phyloP scores from a whole-genome alignment of 2,888 invertebrate genomes.

The Plebejus argus region DNA sequence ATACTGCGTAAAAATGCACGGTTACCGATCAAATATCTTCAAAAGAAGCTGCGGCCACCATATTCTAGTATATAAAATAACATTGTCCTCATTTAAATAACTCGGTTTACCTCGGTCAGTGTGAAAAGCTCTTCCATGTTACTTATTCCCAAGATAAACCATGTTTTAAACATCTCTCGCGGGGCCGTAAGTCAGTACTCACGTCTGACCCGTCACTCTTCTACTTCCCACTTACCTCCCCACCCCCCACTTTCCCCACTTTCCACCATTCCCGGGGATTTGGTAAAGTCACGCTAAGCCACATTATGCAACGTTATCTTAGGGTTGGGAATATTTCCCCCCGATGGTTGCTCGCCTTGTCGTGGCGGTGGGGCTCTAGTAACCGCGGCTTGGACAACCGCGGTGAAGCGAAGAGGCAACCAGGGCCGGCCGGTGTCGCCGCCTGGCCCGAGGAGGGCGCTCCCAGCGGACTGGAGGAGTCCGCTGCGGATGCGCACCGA shows the following conservation, averaged over 20 bases:
- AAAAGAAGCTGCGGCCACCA: neutral
- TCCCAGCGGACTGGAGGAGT: no score
- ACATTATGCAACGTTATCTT: constrained; percentile 6
- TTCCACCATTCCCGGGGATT: neutral
- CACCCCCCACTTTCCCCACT: neutral
- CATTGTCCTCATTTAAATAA: neutral
- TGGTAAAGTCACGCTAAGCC: neutral
- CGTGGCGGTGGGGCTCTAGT: no score
- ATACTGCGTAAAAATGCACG: neutral
- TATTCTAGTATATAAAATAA: neutral
- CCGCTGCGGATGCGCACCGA: no score
- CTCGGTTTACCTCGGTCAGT: neutral
- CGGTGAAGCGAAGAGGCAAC: no score
- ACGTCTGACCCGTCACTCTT: constrained; percentile 12
- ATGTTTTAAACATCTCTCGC: constrained; percentile 14
- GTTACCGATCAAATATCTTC: neutral
- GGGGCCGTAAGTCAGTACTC: constrained; percentile 17
- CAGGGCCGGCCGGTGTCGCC: no score
- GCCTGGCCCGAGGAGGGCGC: no score
- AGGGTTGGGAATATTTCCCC: neutral
- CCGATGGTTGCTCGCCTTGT: no score
- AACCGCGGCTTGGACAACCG: no score
- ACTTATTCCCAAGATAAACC: constrained; percentile 1
- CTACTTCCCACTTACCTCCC: neutral
- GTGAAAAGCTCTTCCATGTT: constrained; percentile 6